Evolutionary conservation across 64 coral and sea anemone genomes (phyloP), one percentile per base, ranked within the genome.

Genomic region (Montipora capricornis): DNA sequence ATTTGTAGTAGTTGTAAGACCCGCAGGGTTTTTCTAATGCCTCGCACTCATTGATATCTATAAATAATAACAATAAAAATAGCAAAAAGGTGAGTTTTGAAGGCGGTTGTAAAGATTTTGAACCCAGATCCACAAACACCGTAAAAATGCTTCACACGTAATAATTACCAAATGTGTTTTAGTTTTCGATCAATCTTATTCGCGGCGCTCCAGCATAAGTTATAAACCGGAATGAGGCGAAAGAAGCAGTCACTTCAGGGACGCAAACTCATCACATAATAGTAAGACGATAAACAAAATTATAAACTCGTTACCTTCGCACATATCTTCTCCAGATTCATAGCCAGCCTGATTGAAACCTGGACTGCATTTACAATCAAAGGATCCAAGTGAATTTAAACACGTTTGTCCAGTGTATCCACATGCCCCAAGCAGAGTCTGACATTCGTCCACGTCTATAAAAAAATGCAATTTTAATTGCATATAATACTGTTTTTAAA

Each of bases 1-100:
- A 78, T 49, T 6, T 5, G 1, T 49, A 19, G 13, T 10, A 78
- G 16, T 78, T 15, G 8, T 78, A 78, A 37, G 44, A 48, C 1
- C 76, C 76, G 19, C 76, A 78, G 0, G 76, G 76, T 29, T 48
- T 49, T 48, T 46, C 46, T n/a, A 49, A 12, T 45, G 11, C 5
- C 46, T 78, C 44, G 76, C 76, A 78, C n/a, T 78, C 76, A 78
- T 78, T 46, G 16, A 78, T 50, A 78, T 78, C 76, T 78, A 49
- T 19, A 78, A 12, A 4, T 11, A 49, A 50, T 49, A 78, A 49
- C 5, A 17, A 71, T 71, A 15, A n/a, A 12, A 13, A 14, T 46
- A 13, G 46, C 13, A 14, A 76, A 1, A 29, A 29, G 29, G 29
- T 29, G 1, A 29, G 29, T 29, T 29, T 29, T 29, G 1, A 29